Evolutionary conservation across 2,797 vertebrate genomes (phyloP).

Genomic region (Aselliscus stoliczkanus): DNA sequence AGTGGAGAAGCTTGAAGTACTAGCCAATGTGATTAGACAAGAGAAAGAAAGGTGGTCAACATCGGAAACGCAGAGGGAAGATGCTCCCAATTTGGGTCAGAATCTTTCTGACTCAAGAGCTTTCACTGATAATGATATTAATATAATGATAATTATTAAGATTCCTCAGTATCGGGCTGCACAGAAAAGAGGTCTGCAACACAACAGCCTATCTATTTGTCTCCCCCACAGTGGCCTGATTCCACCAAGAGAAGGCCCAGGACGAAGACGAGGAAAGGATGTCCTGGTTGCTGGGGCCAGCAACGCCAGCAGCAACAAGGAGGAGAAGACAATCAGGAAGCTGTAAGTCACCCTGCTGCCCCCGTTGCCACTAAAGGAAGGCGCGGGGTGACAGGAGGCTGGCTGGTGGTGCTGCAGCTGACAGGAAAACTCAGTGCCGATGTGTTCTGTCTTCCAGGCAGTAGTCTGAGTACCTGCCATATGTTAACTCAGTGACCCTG

Average conservation of each 20-base stretch:
- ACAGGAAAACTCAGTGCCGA: neutral
- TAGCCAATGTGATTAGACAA: neutral
- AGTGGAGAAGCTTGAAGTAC: neutral
- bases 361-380: neutral
- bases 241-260: conserved; percentile 80
- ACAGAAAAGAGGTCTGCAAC: neutral
- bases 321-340: conserved; percentile 87
- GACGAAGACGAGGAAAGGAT: conserved; percentile 83
- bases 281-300: conserved; percentile 40
- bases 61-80: neutral
- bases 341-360: conserved; percentile 85
- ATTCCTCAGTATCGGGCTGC: neutral
- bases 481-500: neutral
- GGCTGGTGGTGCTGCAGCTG: neutral
- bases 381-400: neutral
- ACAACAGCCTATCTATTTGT: neutral
- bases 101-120: neutral
- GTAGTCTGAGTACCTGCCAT: neutral
- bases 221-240: conserved; percentile 86
- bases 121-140: neutral
- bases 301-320: conserved; percentile 60
- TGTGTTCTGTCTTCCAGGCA: neutral
- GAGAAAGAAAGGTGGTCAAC: neutral
- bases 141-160: neutral
- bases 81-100: neutral